These are phyloP conservation scores for Camelus dromedarius DNA, from an alignment of 2,113 vertebrate genomes.

Conservation along the genomic window DNA sequence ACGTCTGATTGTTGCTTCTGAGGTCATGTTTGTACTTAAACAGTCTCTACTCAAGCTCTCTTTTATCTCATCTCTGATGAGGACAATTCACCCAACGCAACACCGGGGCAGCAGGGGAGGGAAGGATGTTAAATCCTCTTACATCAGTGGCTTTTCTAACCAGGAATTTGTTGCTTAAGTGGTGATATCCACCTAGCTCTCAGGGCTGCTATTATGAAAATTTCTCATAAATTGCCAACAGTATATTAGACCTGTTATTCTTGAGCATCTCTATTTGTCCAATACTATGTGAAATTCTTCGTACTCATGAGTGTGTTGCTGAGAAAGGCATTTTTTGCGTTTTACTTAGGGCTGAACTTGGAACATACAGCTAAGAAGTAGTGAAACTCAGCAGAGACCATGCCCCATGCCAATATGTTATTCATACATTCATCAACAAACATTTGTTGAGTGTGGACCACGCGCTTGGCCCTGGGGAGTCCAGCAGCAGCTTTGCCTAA, in stretches of 20 bases:
- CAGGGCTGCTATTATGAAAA: neutral
- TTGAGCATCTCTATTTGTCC: neutral
- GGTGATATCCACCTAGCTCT: neutral
- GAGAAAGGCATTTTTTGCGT: neutral
- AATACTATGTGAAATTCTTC: neutral
- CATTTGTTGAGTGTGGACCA: neutral
- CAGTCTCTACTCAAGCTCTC: neutral
- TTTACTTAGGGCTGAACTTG: neutral
- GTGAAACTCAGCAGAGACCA: neutral
- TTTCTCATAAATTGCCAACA: neutral
- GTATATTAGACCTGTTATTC: neutral
- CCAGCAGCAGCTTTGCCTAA: neutral
- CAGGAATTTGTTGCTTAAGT: neutral
- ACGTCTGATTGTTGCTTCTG: neutral
- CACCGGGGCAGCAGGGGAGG: no score
- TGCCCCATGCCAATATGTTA: neutral
- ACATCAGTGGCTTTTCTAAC: neutral
- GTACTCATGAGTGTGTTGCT: neutral
- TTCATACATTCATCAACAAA: neutral
- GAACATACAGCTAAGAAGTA: neutral
- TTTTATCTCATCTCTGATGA: neutral
- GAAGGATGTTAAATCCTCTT: neutral
- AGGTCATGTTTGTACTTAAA: neutral
- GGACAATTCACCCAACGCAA: neutral
- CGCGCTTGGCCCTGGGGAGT: neutral